These are phyloP conservation scores for Acrobasis suavella DNA, from an alignment of 2,888 invertebrate species.

Conservation along the genomic window DNA sequence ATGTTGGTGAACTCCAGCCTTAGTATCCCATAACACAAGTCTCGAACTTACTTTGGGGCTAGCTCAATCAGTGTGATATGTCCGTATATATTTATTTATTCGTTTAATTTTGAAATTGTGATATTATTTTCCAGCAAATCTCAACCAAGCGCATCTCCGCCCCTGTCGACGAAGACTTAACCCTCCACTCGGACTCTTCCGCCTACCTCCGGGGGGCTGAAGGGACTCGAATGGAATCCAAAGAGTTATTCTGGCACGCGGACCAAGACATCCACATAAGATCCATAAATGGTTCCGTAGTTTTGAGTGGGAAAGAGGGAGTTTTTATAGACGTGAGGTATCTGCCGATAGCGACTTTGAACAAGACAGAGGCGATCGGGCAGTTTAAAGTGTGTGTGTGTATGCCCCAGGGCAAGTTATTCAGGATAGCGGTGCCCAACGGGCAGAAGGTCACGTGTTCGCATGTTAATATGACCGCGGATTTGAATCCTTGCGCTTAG, in stretches of 20 bases:
- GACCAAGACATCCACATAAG: constrained; percentile 90
- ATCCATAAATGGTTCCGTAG: constrained; percentile 88
- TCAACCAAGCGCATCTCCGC: constrained; percentile 89
- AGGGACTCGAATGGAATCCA: constrained; percentile 88
- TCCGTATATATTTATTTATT: no score
- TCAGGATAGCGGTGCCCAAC: constrained; percentile 87
- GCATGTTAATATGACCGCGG: constrained; percentile 82
- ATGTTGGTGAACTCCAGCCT: no score
- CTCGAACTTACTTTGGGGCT: no score
- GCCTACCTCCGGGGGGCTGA: constrained; percentile 90
- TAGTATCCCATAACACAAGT: no score
- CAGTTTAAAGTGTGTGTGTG: constrained; percentile 95
- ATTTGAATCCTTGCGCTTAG: constrained; percentile 85
- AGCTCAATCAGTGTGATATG: no score
- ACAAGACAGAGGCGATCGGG: constrained; percentile 61
- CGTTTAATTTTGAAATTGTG: neutral
- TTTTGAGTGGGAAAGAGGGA: constrained; percentile 87
- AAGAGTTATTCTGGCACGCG: constrained; percentile 87
- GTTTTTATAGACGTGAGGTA: constrained; percentile 87
- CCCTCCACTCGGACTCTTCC: constrained; percentile 85
- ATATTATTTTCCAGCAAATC: constrained; percentile 67
- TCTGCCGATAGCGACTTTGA: constrained; percentile 84
- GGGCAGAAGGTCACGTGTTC: constrained; percentile 84
- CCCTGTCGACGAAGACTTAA: constrained; percentile 86
- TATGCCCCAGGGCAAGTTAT: constrained; percentile 93